phyloP scores from a whole-genome alignment of 2,888 invertebrate species.

The Merodon equestris region DNA sequence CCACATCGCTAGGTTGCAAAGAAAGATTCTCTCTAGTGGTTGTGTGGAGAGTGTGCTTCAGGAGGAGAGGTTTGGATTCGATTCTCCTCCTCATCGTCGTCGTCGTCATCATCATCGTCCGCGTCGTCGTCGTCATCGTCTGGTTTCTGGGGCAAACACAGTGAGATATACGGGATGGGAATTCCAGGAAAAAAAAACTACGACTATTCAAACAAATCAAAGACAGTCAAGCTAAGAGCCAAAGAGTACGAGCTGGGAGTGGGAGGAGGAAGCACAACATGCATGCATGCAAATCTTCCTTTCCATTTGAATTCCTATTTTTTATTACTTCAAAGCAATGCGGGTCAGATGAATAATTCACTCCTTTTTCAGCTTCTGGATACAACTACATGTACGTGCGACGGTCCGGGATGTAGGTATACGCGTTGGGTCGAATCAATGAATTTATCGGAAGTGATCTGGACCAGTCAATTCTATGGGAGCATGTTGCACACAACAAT shows the following conservation, averaged over 20 bases:
- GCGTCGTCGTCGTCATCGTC: not conserved
- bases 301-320: slow-evolving; percentile 58
- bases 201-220: not conserved
- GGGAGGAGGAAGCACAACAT: no score
- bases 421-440: slow-evolving; percentile 53
- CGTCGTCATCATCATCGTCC: not conserved
- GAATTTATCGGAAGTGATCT: slow-evolving; percentile 38
- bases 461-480: slow-evolving; percentile 1
- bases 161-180: slow-evolving; percentile 42
- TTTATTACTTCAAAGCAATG: slow-evolving; percentile 52
- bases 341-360: slow-evolving; percentile 66
- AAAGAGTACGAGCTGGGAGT: no score
- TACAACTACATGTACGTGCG: no score
- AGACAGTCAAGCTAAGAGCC: not conserved
- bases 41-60: not conserved
- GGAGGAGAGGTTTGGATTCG: slow-evolving; percentile 22
- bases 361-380: slow-evolving; percentile 4
- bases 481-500: no score
- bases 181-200: slow-evolving; percentile 39
- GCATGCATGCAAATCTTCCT: slow-evolving; percentile 52
- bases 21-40: slow-evolving; percentile 11
- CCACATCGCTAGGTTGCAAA: slow-evolving; percentile 56
- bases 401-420: not conserved
- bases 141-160: slow-evolving; percentile 53
- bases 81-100: not conserved